phyloP scores from a whole-genome alignment of 2,888 invertebrate species.

The Drosophila recens region DNA sequence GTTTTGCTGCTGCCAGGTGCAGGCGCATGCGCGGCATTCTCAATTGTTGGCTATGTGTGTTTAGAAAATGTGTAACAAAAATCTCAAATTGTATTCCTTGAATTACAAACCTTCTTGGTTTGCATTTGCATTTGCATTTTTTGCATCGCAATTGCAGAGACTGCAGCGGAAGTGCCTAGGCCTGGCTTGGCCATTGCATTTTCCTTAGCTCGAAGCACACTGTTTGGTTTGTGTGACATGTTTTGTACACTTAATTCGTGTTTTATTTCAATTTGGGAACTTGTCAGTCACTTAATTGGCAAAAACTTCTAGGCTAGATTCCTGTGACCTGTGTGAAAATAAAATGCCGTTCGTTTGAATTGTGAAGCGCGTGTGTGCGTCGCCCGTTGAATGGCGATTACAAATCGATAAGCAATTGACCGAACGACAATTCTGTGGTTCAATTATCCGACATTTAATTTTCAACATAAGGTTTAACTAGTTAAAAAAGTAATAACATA shows the following conservation, averaged over 20 bases:
- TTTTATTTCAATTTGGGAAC: constrained; percentile 14
- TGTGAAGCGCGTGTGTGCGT: constrained; percentile 60
- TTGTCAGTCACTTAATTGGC: constrained; percentile 6
- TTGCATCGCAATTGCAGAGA: constrained; percentile 37
- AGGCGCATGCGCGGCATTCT: constrained; percentile 46
- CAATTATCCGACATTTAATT: background rate
- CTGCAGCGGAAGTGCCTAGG: constrained; percentile 15
- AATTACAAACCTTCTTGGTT: constrained; percentile 58
- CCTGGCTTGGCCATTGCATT: constrained; percentile 54
- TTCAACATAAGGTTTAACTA: background rate
- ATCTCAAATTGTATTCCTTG: background rate
- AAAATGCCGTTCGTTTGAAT: constrained; percentile 82
- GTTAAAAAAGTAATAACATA: background rate
- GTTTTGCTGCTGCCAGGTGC: constrained; percentile 29
- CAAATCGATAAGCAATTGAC: background rate
- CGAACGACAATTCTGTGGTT: constrained; percentile 1
- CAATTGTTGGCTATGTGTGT: constrained; percentile 41
- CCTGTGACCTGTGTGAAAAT: constrained; percentile 52
- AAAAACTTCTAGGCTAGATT: constrained; percentile 18
- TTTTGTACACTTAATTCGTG: constrained; percentile 23
- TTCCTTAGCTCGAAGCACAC: constrained; percentile 65
- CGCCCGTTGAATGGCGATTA: constrained; percentile 31
- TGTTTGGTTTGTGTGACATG: constrained; percentile 65
- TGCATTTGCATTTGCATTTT: constrained; percentile 55
- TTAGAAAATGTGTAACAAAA: too few relatives aligned